These are phyloP conservation scores for Danaus melanippus DNA, from an alignment of 1,140 invertebrate species.

Conservation along the genomic window DNA sequence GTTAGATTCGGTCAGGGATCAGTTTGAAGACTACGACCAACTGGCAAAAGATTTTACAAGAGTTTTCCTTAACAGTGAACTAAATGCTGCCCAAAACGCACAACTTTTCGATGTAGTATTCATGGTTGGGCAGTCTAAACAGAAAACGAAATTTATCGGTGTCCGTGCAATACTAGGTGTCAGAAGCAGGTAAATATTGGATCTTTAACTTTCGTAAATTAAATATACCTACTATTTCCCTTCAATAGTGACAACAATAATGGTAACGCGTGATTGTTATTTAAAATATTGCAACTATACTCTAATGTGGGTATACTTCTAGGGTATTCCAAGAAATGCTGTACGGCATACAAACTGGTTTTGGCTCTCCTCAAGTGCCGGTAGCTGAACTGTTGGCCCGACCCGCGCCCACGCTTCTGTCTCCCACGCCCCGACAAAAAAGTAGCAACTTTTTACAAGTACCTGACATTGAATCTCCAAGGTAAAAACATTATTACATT, in stretches of 20 bases:
- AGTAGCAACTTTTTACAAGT: conserved; percentile 94
- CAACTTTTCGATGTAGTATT: conserved; percentile 93
- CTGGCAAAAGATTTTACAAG: conserved; percentile 93
- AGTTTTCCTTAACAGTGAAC: conserved; percentile 87
- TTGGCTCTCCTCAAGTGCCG: conserved; percentile 93
- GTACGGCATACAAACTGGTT: conserved; percentile 93
- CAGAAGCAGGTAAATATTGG: conserved; percentile 79
- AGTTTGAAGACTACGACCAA: conserved; percentile 95
- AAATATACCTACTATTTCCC: too few species aligned
- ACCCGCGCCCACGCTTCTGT: conserved; percentile 86
- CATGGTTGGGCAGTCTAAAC: conserved; percentile 90
- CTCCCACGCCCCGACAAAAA: conserved; percentile 86
- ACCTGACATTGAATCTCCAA: conserved; percentile 74
- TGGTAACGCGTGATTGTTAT: too few species aligned
- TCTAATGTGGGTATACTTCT: conserved; percentile 17
- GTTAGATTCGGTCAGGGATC: conserved; percentile 91
- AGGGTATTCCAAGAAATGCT: conserved; percentile 91
- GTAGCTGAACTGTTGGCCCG: conserved; percentile 89
- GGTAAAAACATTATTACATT: conserved; percentile 36
- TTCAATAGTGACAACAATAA: too few species aligned
- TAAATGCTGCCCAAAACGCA: conserved; percentile 79
- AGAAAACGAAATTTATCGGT: conserved; percentile 91
- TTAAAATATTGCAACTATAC: too few species aligned
- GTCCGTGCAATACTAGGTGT: conserved; percentile 93
- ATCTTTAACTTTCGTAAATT: not conserved